Evolutionary conservation across 2,113 vertebrate genomes (phyloP), one percentile per base, ranked within the genome.

Genomic region (Pleuronectes platessa): DNA sequence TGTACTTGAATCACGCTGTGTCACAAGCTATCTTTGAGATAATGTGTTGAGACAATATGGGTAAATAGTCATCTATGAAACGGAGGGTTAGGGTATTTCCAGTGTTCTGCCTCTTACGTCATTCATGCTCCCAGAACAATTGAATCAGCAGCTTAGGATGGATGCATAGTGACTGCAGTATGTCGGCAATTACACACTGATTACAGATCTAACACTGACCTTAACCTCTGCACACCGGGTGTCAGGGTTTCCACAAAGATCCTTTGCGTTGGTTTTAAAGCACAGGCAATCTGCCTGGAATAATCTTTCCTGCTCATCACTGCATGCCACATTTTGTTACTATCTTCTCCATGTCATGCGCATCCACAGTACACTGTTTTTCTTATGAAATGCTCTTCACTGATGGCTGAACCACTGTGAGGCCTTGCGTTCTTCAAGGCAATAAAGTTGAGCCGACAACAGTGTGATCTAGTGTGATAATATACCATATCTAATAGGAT

Each of bases 391-490:
- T 17, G 27, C 4, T 62, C 58, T 31, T 60, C 74, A 60, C 5
- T 69, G 15, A 61, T 65, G 12, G 58, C 23, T 51, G 20, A 45
- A 21, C 63, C 31, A 49, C 17, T 35, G 7, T 13, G 6, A 18
- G 14, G 71, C 31, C 42, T 35, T 27, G 61, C n/a, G 12, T 62
- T 73, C 21, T 77, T 68, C 45, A 4, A 72, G 63, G 58, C 68
- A 47, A 47, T 60, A 13, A 40, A 72, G 68, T 49, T 18, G 37
- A 24, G 24, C 18, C 45, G 26, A 74, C 51, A 79, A 60, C 68
- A 64, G 45, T 69, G 78, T 61, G 24, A 55, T 49, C 37, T 31
- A 53, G 61, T 67, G 56, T 63, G 27, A 81, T 67, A 54, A 78
- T 21, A 53, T 24, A 24, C 56, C 61, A 61, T 40, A 51, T 17